Base-by-base conservation (phyloP, 2,797 vertebrate species). In the Sylvia borin region DNA sequence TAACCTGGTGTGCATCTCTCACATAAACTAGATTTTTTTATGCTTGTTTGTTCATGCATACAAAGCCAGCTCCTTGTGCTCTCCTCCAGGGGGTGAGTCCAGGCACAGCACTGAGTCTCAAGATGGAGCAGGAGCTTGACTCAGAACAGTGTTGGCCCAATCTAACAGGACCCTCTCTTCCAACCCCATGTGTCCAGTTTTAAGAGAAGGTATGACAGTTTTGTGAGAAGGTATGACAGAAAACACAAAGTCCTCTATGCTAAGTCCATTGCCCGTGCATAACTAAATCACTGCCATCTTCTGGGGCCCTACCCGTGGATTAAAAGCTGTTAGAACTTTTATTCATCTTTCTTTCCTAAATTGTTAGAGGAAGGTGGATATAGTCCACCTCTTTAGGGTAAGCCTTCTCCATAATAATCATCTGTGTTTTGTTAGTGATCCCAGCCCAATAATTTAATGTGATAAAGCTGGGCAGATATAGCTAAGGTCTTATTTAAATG, bases 1-100 rank as follows among this genome's bases (percentile, higher is more conserved):
- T 62, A 50, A 57, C 9, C 9, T 38, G 16, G 7, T 17, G 3
- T 1, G 4, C 0, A 0, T 4, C 24, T 55, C 36, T 42, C 36
- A 15, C 0, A 0, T 24, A 62, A 82, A n/a, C 20, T 18, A 26
- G 16, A 76, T 29, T n/a, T 50, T 62, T 62, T 55, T 6, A 5
- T 76, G 12, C 11, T 70, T 27, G 3, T 57, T 57, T 50, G 6
- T 25, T 51, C 27, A 11, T 26, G 14, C 8, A 22, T 18, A 13
- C 8, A n/a, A 9, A 64, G 16, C 9, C 36, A 70, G 19, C 2
- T 62, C 19, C 18, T 43, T 38, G 43, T 50, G 14, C 1, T 3
- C 10, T 76, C 36, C 32, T 50, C 27, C 36, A 62, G 18, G 13
- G 3, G 13, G 4, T 19, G 47, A 53, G 26, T 42, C 16, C 20